A percentile compares a stretch with the other conserved stretches of the same genome.
Evolutionary conservation across 2,797 vertebrate genomes (phyloP).

Genomic region (Erithacus rubecula): DNA sequence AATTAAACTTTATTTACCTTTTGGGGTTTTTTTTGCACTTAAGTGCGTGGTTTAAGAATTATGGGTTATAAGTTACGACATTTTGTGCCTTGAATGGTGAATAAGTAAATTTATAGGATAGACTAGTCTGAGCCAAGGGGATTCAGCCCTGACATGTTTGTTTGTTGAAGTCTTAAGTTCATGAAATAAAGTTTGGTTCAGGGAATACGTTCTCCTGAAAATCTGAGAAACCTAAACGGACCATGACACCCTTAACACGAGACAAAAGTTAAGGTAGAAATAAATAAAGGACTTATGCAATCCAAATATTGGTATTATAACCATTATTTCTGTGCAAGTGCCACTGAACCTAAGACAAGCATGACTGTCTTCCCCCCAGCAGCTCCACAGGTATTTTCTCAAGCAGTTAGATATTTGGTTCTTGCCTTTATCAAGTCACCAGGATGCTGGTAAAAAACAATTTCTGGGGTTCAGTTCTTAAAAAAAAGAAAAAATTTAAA

Average conservation of each 20-base stretch:
- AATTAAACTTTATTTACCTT: background rate
- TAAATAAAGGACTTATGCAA: background rate
- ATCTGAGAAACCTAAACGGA: background rate
- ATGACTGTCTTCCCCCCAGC: background rate
- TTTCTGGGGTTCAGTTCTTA: background rate
- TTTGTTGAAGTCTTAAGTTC: background rate
- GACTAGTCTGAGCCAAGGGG: background rate
- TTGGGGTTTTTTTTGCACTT: background rate
- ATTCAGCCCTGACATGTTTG: background rate
- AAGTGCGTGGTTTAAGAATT: background rate
- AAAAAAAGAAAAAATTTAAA: background rate
- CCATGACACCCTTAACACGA: background rate
- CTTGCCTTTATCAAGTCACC: background rate
- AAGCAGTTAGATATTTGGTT: background rate
- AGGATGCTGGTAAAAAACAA: background rate
- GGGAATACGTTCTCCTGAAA: background rate
- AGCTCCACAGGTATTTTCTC: background rate
- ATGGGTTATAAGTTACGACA: background rate
- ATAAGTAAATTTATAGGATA: background rate
- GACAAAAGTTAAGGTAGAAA: background rate
- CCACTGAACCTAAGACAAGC: background rate
- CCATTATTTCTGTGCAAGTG: background rate
- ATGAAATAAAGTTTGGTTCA: background rate
- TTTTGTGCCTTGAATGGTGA: background rate
- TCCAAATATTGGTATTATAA: background rate